Evolutionary conservation across 2,113 vertebrate genomes (phyloP), one percentile per base, ranked within the genome.

Genomic region (Lates calcarifer): DNA sequence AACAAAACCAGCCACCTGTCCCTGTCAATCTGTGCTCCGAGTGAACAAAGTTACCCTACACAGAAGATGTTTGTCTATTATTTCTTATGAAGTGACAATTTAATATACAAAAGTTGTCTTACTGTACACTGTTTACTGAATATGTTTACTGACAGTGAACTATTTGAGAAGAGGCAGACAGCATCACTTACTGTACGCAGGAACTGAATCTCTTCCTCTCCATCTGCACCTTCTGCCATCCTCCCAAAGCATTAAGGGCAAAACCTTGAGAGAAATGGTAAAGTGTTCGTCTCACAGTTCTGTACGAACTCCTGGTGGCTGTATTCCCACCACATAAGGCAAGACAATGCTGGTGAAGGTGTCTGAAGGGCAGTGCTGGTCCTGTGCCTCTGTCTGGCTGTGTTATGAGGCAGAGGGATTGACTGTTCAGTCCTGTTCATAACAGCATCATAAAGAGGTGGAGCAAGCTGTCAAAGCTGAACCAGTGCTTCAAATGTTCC

Each of bases 191-290:
- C 97, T 2, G 97, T 98, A 17, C 97, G 95, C 67, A 98, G 94
- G 85, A 98, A 98, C 87, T 97, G 97, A 74, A 98, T 97, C 80
- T 98, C 97, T 76, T 98, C 97, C 71, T 98, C 97, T 58, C 96
- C 96, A 81, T 97, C 97, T 66, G 95, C 96, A 62, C 93, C 96
- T 89, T 98, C 97, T 29, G 96, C 96, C 97, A 98, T 98, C 89
- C 73, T 94, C 69, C 73, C 60, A 60, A 72, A 62, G 61, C 71
- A 76, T 88, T 64, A 85, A 79, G 51, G 12, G 28, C 43, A 64
- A 76, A 57, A 81, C 83, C 81, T 72, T 43, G 43, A 79, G 41
- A 77, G 67, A 76, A 85, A 87, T 8, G 33, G 49, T 6, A 60
- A 69, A 71, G 18, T 4, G 63, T 62, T 51, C n/a, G 35, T 22